These are phyloP conservation scores for Oxytorus armatus DNA, from an alignment of 2,888 invertebrate genomes.

Conservation along the genomic window DNA sequence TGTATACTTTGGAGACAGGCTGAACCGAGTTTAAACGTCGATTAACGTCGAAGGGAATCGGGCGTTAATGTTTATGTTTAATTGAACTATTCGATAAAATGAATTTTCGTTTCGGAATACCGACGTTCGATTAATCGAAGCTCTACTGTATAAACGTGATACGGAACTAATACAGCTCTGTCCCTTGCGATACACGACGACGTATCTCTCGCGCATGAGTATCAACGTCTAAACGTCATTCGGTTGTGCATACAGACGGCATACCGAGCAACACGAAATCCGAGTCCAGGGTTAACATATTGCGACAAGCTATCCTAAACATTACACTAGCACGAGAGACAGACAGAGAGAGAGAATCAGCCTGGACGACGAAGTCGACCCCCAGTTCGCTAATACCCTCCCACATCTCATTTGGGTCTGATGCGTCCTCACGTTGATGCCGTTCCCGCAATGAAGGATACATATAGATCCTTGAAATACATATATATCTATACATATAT, in stretches of 20 bases:
- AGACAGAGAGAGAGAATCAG: no score
- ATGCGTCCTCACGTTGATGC: conserved; percentile 56
- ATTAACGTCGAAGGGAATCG: no score
- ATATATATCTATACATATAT: conserved; percentile 22
- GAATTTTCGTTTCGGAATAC: not conserved
- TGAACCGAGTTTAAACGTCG: no score
- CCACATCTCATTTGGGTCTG: conserved; percentile 68
- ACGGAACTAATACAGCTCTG: conserved; percentile 23
- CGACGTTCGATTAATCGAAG: conserved; percentile 16
- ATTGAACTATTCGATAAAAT: not conserved
- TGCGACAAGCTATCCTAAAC: conserved; percentile 83
- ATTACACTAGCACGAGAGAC: conserved; percentile 76
- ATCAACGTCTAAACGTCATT: conserved; percentile 41
- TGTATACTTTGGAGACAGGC: no score
- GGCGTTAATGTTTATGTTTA: not conserved
- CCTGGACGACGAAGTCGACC: conserved; percentile 37
- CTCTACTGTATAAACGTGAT: conserved; percentile 3
- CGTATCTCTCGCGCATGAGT: conserved; percentile 43
- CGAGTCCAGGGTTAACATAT: conserved; percentile 78
- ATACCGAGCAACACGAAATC: conserved; percentile 26
- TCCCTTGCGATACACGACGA: conserved; percentile 30
- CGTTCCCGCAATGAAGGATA: conserved; percentile 56
- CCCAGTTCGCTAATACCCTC: conserved; percentile 72
- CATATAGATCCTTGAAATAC: conserved; percentile 43
- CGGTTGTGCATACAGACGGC: conserved; percentile 10